phyloP scores from a whole-genome alignment of 2,113 vertebrate genomes.

The Pelecanoides urinatrix region DNA sequence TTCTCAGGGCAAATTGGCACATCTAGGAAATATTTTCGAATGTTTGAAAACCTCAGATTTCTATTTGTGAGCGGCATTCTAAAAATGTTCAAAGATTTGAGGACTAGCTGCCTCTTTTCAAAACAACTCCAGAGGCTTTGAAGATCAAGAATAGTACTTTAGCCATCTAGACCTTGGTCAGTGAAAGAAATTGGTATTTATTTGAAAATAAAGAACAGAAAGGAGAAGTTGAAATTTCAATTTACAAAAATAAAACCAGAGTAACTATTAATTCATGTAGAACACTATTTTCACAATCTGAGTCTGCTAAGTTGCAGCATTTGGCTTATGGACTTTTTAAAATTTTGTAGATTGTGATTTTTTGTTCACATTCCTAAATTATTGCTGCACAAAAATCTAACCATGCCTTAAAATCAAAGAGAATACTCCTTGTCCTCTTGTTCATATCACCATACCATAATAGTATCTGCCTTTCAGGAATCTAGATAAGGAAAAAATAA shows the following conservation, averaged over 20 bases:
- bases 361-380: neutral
- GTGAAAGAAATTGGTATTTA: neutral
- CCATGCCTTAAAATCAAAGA: neutral
- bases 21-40: neutral
- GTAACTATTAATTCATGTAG: neutral
- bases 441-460: neutral
- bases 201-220: neutral
- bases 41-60: neutral
- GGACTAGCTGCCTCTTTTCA: neutral
- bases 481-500: neutral
- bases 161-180: neutral
- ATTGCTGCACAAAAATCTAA: neutral
- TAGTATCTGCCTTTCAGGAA: neutral
- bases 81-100: neutral
- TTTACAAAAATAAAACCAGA: neutral
- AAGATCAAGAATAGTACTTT: neutral
- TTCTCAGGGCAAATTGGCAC: neutral
- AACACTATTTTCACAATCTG: neutral
- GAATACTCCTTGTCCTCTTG: neutral
- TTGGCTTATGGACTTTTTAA: neutral
- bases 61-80: neutral
- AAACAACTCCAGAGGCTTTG: neutral
- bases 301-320: neutral
- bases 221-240: neutral
- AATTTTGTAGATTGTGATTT: neutral